Evolutionary conservation across 2,797 vertebrate species (phyloP), one percentile per base, ranked within the genome.

Genomic region (Leucoraja ocellata): DNA sequence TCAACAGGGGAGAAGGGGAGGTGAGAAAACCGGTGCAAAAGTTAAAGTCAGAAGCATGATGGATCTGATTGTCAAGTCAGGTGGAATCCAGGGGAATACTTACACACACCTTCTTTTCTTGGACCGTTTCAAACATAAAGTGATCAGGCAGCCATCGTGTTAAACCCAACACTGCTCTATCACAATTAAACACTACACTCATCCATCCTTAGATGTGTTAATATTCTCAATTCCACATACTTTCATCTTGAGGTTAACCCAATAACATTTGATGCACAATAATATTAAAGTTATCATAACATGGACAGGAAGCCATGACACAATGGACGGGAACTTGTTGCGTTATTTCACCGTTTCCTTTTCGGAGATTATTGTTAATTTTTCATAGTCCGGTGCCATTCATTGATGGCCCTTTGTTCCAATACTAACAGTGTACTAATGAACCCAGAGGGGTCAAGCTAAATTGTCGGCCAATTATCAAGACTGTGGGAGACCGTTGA

Each of bases 381-480:
- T 96, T 95, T 96, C 94, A 94, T 95, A 95, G 94, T 93, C 95
- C 94, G 94, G 93, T 95, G 93, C 95, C 94, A 95, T 94, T 95
- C 95, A 94, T 94, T 95, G 95, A 95, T 95, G 95, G 94, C 94
- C 95, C 93, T 94, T 93, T 96, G 93, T 96, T 96, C 21, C 21
- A 95, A 94, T 94, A 95, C 95, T 94, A 95, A 94, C 94, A 94
- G 93, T 84, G 93, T 94, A 94, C 94, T 94, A 94, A 95, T 95
- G 94, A 95, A 95, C 94, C 93, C 94, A 95, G 94, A 94, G 95
- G 95, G 95, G 95, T 94, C 94, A 93, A 94, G 93, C 93, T 2
- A 16, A 93, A 94, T 63, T 94, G 94, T 94, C 94, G 95, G 95
- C 93, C 93, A 94, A 93, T 95, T 93, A 96, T 95, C 95, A 46